Evolutionary conservation across 2,113 vertebrate species (phyloP).

Genomic region (Rattus norvegicus): GRCr8 NC_086019.1:250682001-250682500

Average conservation of each 20-base stretch:
- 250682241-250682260: background rate
- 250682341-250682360: background rate
- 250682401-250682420: background rate
- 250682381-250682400: background rate
- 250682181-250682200: too few species aligned
- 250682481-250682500: background rate
- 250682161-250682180: background rate
- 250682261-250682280: too few species aligned
- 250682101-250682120: background rate
- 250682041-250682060: background rate
- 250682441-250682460: background rate
- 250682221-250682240: background rate
- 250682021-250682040: background rate
- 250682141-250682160: background rate
- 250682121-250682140: background rate
- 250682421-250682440: background rate
- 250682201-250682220: too few species aligned
- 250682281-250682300: background rate
- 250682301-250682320: background rate
- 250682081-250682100: background rate
- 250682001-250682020: background rate
- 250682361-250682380: slow-evolving; percentile 35
- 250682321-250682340: background rate
- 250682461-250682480: background rate
- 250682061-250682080: background rate